phyloP scores from a whole-genome alignment of 2,113 vertebrate genomes.

The Cynopterus brachyotis region DNA sequence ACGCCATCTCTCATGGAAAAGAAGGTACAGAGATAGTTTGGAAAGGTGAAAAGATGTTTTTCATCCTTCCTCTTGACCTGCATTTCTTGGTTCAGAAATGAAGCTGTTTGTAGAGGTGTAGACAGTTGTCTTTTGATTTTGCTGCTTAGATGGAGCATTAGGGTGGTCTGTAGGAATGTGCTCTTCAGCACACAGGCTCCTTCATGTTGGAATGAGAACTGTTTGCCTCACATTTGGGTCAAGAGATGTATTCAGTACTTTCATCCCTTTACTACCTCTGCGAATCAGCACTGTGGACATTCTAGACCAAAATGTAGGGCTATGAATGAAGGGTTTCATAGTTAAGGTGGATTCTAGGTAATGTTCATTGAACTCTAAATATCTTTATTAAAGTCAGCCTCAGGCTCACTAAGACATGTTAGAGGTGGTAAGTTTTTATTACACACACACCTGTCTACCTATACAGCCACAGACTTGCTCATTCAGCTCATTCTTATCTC shows the following conservation, averaged over 20 bases:
- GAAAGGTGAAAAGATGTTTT: background rate
- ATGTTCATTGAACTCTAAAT: background rate
- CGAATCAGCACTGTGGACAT: background rate
- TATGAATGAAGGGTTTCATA: background rate
- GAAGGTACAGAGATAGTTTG: background rate
- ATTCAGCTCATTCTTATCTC: background rate
- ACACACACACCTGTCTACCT: background rate
- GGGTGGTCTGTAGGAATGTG: background rate
- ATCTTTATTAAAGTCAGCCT: background rate
- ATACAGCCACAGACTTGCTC: too few relatives aligned
- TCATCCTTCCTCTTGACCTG: background rate
- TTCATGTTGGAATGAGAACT: background rate
- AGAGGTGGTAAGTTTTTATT: background rate
- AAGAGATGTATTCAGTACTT: background rate
- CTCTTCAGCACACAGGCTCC: background rate
- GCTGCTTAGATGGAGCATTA: background rate
- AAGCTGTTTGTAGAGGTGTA: background rate
- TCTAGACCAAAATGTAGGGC: background rate
- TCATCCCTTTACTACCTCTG: background rate
- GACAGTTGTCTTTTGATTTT: background rate
- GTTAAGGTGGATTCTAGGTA: background rate
- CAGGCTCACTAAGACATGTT: background rate
- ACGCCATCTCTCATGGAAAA: background rate
- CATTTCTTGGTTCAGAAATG: conserved; percentile 35
- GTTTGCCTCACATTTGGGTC: background rate